Evolutionary conservation across 2,113 vertebrate species (phyloP).

Genomic region (Notothenia coriiceps): DNA sequence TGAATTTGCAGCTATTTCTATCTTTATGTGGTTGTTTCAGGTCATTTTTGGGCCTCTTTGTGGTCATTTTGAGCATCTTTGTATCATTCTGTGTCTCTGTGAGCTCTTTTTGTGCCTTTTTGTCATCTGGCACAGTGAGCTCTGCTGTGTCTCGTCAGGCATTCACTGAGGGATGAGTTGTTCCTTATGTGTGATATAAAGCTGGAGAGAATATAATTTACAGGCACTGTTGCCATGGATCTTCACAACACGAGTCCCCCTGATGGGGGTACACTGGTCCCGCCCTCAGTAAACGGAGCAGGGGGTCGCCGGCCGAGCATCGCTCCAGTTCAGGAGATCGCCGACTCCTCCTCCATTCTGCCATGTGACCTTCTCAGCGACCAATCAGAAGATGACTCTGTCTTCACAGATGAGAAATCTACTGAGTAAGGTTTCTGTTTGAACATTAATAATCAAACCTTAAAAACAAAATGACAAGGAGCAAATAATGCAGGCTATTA

Average conservation of each 20-base stretch:
- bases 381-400: conserved; percentile 94
- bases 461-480: not conserved
- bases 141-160: not conserved
- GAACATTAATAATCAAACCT: conserved; percentile 64
- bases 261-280: conserved; percentile 84
- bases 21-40: too few species aligned
- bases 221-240: conserved; percentile 95
- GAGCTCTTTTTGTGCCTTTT: too few species aligned
- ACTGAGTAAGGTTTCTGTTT: conserved; percentile 83
- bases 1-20: too few species aligned
- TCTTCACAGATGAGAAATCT: conserved; percentile 87
- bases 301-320: conserved; percentile 94
- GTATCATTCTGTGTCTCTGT: too few species aligned
- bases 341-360: conserved; percentile 91
- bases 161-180: too few species aligned
- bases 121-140: too few species aligned
- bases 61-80: too few species aligned
- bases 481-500: not conserved
- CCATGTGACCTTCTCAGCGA: conserved; percentile 97
- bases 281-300: conserved; percentile 91
- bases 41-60: too few species aligned
- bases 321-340: conserved; percentile 93
- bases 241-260: conserved; percentile 92
- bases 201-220: conserved; percentile 25
- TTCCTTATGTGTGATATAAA: conserved; percentile 11